phyloP scores from a whole-genome alignment of 2,888 invertebrate genomes.

The Ommatoiulus sabulosus region DNA sequence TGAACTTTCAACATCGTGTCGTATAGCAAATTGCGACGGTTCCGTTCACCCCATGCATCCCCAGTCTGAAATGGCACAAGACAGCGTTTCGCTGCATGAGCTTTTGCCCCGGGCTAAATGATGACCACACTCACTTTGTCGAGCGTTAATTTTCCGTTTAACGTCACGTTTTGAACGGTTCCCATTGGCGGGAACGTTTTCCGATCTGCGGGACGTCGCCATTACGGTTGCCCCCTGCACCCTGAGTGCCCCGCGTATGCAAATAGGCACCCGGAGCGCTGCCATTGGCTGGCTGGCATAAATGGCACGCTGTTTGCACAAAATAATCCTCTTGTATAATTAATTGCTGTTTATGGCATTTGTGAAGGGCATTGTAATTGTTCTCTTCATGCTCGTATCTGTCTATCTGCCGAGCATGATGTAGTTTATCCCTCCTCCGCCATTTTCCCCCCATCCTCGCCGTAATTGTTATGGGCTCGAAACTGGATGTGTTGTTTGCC shows the following conservation, averaged over 20 bases:
- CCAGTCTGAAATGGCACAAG: not conserved
- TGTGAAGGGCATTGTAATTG: conserved; percentile 40
- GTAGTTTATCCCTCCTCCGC: not conserved
- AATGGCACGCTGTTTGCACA: conserved; percentile 32
- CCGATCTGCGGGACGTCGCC: not conserved
- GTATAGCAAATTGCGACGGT: not conserved
- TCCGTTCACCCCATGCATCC: not conserved
- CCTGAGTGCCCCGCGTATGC: not conserved
- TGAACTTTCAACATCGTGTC: not conserved
- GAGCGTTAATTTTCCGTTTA: conserved; percentile 10
- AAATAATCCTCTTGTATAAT: conserved; percentile 43
- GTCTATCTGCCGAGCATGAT: conserved; percentile 15
- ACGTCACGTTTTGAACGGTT: not conserved
- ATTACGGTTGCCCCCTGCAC: conserved; percentile 20
- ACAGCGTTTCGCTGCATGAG: too few species aligned
- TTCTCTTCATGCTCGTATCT: conserved; percentile 23
- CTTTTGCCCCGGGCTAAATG: not conserved
- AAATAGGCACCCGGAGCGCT: conserved; percentile 15
- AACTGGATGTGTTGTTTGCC: not conserved
- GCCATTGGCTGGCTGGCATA: not conserved
- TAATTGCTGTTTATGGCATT: conserved; percentile 43
- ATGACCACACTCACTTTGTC: conserved; percentile 32
- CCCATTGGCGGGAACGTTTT: not conserved
- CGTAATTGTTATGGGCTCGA: conserved; percentile 25
- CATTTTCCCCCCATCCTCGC: not conserved